Evolutionary conservation across 2,888 invertebrate genomes (phyloP), one percentile per base, ranked within the genome.

Genomic region (Xanthorhoe designata): DNA sequence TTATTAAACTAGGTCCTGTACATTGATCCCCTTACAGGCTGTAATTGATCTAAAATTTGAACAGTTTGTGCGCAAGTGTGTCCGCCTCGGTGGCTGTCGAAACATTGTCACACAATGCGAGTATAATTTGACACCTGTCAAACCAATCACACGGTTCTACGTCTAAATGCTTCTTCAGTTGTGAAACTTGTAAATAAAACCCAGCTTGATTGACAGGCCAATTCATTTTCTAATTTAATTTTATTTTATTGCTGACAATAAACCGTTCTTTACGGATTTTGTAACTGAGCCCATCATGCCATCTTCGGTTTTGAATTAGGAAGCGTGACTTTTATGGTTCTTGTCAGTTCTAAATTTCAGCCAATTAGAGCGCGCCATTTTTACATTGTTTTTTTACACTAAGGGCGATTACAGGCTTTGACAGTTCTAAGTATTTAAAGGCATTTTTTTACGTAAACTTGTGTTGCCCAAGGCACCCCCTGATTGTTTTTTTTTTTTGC

Each of bases 71-170:
- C 10, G 24, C 4, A 17, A 13, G 47, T 29, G 8, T 32, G 56
- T 13, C 17, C 42, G 10, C 24, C 10, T n/a, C 66, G 29, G 52
- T 10, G 24, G 18, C 50, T 59, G 62, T 42, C 54, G 66, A 61
- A 49, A 62, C 58, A 38, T 6, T 58, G 66, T 66, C 61, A 62
- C 67, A 67, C 67, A 59, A 66, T 52, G 18, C 57, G 45, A 19
- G 61, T 61, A 58, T 61, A 54, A 61, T 61, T 53, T 54, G 61
- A 68, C 68, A 68, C 57, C 64, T 64, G 68, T 64, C 68, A 61
- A 61, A 68, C 64, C 61, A 61, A 68, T 68, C 68, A 68, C 57
- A 60, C 52, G 42, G 62, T 60, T 50, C 42, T 53, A 63, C 47
- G 47, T 56, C 24, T 15, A 38, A 54, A 55, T 32, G 64, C 59